These are phyloP conservation scores for Hepsetus odoe DNA, from an alignment of 2,113 vertebrate species.

Conservation along the genomic window DNA sequence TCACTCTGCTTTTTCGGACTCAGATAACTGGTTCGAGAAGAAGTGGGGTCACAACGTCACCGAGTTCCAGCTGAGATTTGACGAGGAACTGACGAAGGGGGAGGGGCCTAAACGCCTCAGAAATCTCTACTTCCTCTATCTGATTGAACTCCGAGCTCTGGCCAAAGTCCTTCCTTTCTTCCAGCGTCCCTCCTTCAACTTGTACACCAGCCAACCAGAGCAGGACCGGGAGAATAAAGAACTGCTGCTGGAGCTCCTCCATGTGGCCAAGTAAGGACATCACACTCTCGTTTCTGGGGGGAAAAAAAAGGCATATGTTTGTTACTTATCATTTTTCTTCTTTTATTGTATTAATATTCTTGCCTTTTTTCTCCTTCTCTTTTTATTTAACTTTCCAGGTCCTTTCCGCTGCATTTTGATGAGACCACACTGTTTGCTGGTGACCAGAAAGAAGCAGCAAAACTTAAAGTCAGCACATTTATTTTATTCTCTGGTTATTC, in stretches of 20 bases:
- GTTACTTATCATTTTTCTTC: no score
- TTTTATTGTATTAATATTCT: no score
- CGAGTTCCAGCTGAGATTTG: conserved; percentile 90
- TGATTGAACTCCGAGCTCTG: conserved; percentile 90
- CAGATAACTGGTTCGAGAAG: conserved; percentile 87
- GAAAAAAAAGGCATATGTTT: no score
- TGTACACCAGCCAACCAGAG: conserved; percentile 82
- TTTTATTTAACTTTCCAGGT: conserved; percentile 67
- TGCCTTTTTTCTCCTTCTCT: not conserved
- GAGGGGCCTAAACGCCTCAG: conserved; percentile 90
- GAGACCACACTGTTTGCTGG: conserved; percentile 91
- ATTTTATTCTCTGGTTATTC: not conserved
- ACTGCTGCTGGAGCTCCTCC: conserved; percentile 83
- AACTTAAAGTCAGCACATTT: conserved; percentile 83
- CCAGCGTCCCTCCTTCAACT: conserved; percentile 78
- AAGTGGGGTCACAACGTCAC: conserved; percentile 90
- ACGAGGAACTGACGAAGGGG: conserved; percentile 81
- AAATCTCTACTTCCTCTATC: conserved; percentile 93
- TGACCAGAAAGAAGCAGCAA: conserved; percentile 83
- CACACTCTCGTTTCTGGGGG: not conserved
- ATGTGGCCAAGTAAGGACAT: conserved; percentile 81
- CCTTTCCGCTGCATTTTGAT: conserved; percentile 91
- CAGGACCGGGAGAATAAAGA: conserved; percentile 78
- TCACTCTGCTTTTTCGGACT: not conserved
- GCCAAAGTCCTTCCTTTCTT: conserved; percentile 90